phyloP scores from a whole-genome alignment of 2,113 vertebrate genomes.

The Isurus oxyrinchus region DNA sequence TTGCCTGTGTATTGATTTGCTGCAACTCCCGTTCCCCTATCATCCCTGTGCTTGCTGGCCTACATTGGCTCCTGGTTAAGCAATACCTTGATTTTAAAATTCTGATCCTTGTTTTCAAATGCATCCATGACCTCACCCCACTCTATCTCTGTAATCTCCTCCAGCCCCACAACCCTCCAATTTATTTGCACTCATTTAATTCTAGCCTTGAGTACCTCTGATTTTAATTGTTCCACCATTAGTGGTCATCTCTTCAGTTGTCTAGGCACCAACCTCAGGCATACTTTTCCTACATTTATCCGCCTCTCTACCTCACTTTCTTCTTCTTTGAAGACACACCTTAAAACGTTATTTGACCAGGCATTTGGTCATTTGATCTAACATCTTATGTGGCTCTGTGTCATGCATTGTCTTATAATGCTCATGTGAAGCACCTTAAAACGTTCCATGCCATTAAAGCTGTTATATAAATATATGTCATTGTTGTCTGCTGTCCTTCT shows the following conservation, averaged over 20 bases:
- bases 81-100: not conserved
- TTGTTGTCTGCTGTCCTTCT: too few relatives aligned
- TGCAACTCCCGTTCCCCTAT: not conserved
- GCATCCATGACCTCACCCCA: not conserved
- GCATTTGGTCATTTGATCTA: too few relatives aligned
- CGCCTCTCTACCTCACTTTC: too few relatives aligned
- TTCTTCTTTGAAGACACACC: not conserved
- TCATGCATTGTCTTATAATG: not conserved
- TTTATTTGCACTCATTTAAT: not conserved
- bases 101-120: not conserved
- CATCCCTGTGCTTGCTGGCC: not conserved
- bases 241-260: not conserved
- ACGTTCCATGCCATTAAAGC: not conserved
- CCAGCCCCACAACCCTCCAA: not conserved
- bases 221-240: not conserved
- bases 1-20: not conserved
- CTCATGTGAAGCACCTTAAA: not conserved
- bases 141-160: not conserved
- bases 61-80: not conserved
- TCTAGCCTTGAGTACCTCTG: not conserved
- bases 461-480: not conserved
- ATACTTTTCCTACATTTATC: not conserved
- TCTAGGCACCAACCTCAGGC: not conserved
- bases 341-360: not conserved
- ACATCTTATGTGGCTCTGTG: not conserved